Conservation (phyloP, 2,888 invertebrate genomes). For the Hetaerina titia region DNA sequence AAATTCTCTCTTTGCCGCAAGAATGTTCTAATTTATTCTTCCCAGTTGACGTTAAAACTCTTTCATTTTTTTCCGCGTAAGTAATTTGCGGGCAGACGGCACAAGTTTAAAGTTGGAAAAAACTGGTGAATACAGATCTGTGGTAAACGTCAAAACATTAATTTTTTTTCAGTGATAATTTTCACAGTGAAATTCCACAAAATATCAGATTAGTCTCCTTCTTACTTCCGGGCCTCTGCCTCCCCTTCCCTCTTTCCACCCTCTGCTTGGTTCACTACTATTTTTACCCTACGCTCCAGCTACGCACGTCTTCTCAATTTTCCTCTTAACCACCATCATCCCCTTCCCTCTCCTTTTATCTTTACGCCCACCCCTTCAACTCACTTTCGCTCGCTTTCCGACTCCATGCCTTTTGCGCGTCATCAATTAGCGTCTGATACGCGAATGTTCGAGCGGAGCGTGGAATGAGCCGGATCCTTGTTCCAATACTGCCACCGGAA, state of each 20-base stretch:
- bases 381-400: background rate
- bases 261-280: background rate
- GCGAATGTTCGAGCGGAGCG: background rate
- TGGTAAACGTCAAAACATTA: too few species aligned
- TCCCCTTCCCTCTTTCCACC: background rate
- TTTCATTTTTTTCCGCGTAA: background rate
- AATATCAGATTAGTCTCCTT: background rate
- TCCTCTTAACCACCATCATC: background rate
- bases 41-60: background rate
- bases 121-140: background rate
- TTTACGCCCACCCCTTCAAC: background rate
- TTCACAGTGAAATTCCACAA: background rate
- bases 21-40: too few species aligned
- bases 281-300: background rate
- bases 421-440: conserved; percentile 11
- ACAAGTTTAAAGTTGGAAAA: background rate
- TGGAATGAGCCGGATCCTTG: background rate
- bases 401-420: background rate
- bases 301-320: background rate
- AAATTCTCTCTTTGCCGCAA: too few species aligned
- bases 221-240: background rate
- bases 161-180: too few species aligned
- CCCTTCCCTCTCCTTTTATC: background rate
- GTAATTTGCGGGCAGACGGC: background rate
- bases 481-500: background rate